Evolutionary conservation across 2,888 invertebrate genomes (phyloP).

Genomic region (Machimus atricapillus): DNA sequence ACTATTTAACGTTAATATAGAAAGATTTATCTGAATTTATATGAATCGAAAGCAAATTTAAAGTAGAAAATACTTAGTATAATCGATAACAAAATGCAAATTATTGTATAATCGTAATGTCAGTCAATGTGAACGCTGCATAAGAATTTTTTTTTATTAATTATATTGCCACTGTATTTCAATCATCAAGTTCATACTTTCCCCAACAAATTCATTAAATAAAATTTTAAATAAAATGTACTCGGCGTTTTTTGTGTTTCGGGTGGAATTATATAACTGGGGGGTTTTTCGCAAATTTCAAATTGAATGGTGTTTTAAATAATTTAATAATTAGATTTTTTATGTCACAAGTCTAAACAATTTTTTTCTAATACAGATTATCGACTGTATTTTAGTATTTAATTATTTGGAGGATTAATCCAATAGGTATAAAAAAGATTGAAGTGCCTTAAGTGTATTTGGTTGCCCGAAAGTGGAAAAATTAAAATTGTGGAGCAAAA

Average conservation of each 20-base stretch:
- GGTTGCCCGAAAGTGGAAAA: too few relatives aligned
- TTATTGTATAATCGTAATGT: background rate
- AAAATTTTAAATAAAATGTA: background rate
- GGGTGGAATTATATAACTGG: background rate
- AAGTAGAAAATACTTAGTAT: background rate
- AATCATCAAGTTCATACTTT: background rate
- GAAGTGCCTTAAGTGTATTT: too few relatives aligned
- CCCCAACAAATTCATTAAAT: background rate
- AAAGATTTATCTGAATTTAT: background rate
- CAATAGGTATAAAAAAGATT: too few relatives aligned
- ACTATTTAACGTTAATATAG: background rate
- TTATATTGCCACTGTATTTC: background rate
- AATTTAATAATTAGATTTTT: too few relatives aligned
- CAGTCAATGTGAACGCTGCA: background rate
- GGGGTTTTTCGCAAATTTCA: background rate
- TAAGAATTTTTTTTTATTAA: background rate
- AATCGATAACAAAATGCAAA: background rate
- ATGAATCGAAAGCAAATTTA: background rate
- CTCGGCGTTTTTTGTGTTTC: background rate
- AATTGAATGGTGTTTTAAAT: too few relatives aligned
- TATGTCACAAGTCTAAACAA: too few relatives aligned
- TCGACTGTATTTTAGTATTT: too few relatives aligned
- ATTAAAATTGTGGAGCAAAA: too few relatives aligned
- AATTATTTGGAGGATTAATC: too few relatives aligned
- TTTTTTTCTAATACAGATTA: too few relatives aligned